phyloP scores from a whole-genome alignment of 2,113 vertebrate genomes.

The Petrocephalus microphthalmus region DNA sequence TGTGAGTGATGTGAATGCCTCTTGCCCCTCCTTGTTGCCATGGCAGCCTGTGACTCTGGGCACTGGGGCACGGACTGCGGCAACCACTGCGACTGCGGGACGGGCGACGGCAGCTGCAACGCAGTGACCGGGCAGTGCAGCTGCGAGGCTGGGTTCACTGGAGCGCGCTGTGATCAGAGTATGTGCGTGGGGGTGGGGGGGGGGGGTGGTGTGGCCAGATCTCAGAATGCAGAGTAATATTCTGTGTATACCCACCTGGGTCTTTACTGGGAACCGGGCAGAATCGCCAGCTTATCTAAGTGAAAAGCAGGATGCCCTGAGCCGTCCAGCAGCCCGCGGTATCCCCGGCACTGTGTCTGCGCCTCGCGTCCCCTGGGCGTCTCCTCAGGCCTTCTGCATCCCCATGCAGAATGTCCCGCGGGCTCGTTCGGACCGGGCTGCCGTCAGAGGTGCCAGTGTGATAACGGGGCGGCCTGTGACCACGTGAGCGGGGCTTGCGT shows the following conservation, averaged over 20 bases:
- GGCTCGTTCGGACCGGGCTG: slow-evolving; percentile 66
- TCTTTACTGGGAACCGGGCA: neutral
- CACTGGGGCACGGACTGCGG: slow-evolving; percentile 64
- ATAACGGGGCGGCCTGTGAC: slow-evolving; percentile 65
- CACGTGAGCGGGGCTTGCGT: slow-evolving; percentile 70
- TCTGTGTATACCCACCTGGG: neutral
- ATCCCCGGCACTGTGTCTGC: neutral
- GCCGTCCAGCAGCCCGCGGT: neutral
- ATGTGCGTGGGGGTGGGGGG: slow-evolving; percentile 39
- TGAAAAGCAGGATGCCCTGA: neutral
- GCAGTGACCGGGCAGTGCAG: slow-evolving; percentile 52
- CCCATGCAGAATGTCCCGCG: slow-evolving; percentile 55
- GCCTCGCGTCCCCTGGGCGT: neutral
- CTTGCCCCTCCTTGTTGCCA: neutral
- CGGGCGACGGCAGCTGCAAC: slow-evolving; percentile 54
- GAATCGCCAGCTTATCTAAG: neutral
- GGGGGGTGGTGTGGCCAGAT: too few relatives aligned
- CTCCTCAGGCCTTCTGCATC: neutral
- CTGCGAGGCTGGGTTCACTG: slow-evolving; percentile 62
- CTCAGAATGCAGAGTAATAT: neutral
- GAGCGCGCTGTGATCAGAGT: slow-evolving; percentile 59
- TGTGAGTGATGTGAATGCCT: neutral
- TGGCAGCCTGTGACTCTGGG: slow-evolving; percentile 63
- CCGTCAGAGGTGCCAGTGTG: slow-evolving; percentile 62
- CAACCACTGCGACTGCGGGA: slow-evolving; percentile 59